Conservation (phyloP, 2,888 invertebrate genomes). For the Keiferia lycopersicella region DNA sequence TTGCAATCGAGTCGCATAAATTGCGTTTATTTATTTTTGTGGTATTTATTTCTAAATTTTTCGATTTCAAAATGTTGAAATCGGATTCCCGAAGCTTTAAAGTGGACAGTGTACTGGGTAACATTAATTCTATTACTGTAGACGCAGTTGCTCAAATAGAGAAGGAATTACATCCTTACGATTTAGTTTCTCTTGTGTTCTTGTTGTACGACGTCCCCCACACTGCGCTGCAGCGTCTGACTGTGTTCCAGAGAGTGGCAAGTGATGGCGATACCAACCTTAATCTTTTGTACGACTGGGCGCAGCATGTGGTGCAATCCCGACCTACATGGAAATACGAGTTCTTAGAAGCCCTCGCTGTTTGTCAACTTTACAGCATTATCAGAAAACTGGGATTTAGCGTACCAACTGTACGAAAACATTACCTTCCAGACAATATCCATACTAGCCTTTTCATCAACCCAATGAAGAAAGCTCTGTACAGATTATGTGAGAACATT, state of each 20-base stretch:
- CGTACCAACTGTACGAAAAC: slow-evolving; percentile 49
- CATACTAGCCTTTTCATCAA: slow-evolving; percentile 51
- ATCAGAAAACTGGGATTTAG: slow-evolving; percentile 65
- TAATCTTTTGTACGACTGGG: slow-evolving; percentile 68
- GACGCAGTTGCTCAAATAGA: slow-evolving; percentile 61
- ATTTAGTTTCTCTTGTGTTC: slow-evolving; percentile 68
- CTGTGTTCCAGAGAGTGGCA: slow-evolving; percentile 59
- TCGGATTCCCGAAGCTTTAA: slow-evolving; percentile 43
- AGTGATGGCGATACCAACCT: slow-evolving; percentile 52
- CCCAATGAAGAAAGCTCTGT: slow-evolving; percentile 64
- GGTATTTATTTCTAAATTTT: no score
- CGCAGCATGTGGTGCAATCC: slow-evolving; percentile 53
- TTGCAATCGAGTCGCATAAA: neutral
- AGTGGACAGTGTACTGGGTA: slow-evolving; percentile 34
- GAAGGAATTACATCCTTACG: slow-evolving; percentile 63
- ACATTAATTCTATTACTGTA: slow-evolving; percentile 52
- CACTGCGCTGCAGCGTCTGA: slow-evolving; percentile 64
- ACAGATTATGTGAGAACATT: slow-evolving; percentile 66
- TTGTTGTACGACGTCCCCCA: slow-evolving; percentile 67
- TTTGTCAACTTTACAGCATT: slow-evolving; percentile 61
- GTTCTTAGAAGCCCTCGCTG: slow-evolving; percentile 67
- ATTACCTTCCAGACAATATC: slow-evolving; percentile 55
- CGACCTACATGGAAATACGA: slow-evolving; percentile 63
- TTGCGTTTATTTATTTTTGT: slow-evolving; percentile 1
- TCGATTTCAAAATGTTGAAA: slow-evolving; percentile 43